Conservation (phyloP, 2,888 invertebrate species). For the Leuctra nigra region DNA sequence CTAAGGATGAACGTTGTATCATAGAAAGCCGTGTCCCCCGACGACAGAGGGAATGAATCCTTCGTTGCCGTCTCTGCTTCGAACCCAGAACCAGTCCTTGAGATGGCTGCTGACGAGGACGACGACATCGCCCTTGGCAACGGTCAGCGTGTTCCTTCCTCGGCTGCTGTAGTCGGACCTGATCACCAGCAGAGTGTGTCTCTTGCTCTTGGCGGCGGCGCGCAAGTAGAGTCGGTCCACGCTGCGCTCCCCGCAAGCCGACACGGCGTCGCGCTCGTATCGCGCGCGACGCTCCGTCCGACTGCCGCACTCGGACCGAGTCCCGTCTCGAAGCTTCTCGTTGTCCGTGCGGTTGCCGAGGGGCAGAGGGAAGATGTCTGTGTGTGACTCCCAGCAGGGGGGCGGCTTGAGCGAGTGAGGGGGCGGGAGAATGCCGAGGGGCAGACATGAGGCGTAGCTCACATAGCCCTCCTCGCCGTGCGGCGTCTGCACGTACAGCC, state of each 20-base stretch:
- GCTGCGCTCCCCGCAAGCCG: constrained; percentile 58
- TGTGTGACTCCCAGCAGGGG: constrained; percentile 76
- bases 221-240: constrained; percentile 64
- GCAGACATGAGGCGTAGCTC: constrained; percentile 66
- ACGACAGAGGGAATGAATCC: constrained; percentile 73
- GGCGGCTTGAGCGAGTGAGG: constrained; percentile 47
- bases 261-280: constrained; percentile 26
- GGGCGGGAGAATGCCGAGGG: constrained; percentile 64
- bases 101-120: constrained; percentile 52
- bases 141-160: constrained; percentile 52
- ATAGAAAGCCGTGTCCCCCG: constrained; percentile 72
- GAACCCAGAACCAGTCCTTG: constrained; percentile 71
- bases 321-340: constrained; percentile 58
- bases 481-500: constrained; percentile 80
- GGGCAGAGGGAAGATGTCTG: constrained; percentile 73
- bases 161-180: constrained; percentile 57
- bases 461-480: constrained; percentile 81
- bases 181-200: constrained; percentile 65
- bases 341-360: constrained; percentile 68
- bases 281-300: constrained; percentile 18
- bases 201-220: constrained; percentile 45
- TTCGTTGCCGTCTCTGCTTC: constrained; percentile 59
- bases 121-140: constrained; percentile 69
- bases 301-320: constrained; percentile 53
- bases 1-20: constrained; percentile 7